A percentile compares a stretch with the other conserved stretches of the same genome.
phyloP scores from a whole-genome alignment of 2,888 invertebrate species.

The Drosophila melanocephala region DNA sequence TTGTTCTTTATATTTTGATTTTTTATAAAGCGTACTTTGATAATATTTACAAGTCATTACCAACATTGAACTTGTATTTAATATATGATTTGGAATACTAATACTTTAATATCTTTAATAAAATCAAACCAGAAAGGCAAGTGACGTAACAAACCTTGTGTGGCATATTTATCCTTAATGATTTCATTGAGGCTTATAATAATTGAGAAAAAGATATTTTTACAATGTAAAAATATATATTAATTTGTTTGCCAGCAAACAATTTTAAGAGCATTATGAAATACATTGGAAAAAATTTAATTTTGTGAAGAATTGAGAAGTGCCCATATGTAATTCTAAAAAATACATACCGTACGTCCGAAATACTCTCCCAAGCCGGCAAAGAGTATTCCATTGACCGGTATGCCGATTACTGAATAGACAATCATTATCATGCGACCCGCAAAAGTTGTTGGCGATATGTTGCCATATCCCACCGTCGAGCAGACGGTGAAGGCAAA shows the following conservation, averaged over 20 bases:
- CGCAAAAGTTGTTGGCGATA: constrained; percentile 92
- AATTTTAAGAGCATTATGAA: neutral
- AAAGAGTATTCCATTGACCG: constrained; percentile 87
- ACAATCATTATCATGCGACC: constrained; percentile 94
- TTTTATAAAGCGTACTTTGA: neutral
- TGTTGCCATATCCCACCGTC: constrained; percentile 96
- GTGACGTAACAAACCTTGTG: no score
- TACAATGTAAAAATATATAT: neutral
- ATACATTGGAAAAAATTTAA: neutral
- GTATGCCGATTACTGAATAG: constrained; percentile 92
- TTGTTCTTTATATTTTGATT: neutral
- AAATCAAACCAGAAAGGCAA: neutral
- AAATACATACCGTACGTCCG: constrained; percentile 89
- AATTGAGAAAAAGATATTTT: neutral
- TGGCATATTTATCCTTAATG: no score
- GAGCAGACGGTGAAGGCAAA: constrained; percentile 96
- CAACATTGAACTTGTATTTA: neutral
- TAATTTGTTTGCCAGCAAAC: neutral
- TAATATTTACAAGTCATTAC: neutral
- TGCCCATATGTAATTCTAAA: neutral
- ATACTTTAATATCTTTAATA: neutral
- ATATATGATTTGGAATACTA: neutral
- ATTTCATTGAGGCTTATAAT: neutral
- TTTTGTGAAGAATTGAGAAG: neutral
- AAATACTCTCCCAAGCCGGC: constrained; percentile 95